Evolutionary conservation across 2,797 vertebrate species (phyloP).

Genomic region (Basileuterus tristriatus): DNA sequence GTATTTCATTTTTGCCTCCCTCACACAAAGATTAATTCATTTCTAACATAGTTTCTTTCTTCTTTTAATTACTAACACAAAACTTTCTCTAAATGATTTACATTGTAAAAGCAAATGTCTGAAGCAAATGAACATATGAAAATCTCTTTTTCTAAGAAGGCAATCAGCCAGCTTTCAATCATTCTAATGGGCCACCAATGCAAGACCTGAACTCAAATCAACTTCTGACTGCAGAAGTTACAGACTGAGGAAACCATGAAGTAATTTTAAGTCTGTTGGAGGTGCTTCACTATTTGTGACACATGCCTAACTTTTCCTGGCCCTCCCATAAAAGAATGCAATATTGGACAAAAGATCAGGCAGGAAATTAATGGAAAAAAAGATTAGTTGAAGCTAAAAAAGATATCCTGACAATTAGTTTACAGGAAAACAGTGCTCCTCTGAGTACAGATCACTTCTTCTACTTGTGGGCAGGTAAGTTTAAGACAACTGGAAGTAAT

Average conservation of each 20-base stretch:
- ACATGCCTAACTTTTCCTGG: neutral
- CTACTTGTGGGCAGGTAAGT: neutral
- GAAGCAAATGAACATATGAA: neutral
- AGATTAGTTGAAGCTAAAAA: neutral
- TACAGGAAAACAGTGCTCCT: neutral
- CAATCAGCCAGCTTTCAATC: neutral
- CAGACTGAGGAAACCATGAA: neutral
- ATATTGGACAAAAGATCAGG: neutral
- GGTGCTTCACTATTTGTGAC: neutral
- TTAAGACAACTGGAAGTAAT: slow-evolving; percentile 1
- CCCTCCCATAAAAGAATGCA: neutral
- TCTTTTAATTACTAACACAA: neutral
- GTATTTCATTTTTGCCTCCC: neutral
- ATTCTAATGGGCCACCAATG: neutral
- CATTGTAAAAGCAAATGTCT: neutral
- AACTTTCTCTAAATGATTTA: neutral
- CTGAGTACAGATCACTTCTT: neutral
- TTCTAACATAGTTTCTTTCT: neutral
- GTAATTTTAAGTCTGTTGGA: neutral
- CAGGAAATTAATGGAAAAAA: neutral
- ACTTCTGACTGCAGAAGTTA: neutral
- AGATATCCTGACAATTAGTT: neutral
- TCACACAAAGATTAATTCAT: neutral
- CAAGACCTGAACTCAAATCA: neutral
- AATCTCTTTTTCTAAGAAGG: neutral